These are phyloP conservation scores for Drosophila nasuta DNA, from an alignment of 1,140 invertebrate genomes.

Conservation along the genomic window DNA sequence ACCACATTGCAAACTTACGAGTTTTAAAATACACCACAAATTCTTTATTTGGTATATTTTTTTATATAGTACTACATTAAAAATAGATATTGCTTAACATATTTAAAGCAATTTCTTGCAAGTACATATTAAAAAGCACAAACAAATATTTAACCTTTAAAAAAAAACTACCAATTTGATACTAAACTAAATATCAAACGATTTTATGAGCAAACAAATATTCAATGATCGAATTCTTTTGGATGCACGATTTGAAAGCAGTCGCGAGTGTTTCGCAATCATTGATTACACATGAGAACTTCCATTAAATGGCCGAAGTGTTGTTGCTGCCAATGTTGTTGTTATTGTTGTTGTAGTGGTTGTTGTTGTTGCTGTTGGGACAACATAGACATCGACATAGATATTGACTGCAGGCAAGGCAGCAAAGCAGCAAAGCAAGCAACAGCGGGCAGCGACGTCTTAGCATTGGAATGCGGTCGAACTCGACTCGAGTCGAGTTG, in stretches of 20 bases:
- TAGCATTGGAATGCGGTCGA: constrained; percentile 80
- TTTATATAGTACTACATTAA: too few relatives aligned
- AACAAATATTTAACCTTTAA: too few relatives aligned
- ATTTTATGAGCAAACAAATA: too few relatives aligned
- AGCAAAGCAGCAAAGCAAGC: constrained; percentile 18
- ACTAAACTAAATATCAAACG: too few relatives aligned
- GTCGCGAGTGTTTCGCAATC: constrained; percentile 36
- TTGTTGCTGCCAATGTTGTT: constrained; percentile 31
- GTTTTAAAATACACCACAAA: too few relatives aligned
- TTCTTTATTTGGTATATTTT: too few relatives aligned
- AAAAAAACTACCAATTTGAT: too few relatives aligned
- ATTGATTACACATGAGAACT: constrained; percentile 53
- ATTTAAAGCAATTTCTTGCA: too few relatives aligned
- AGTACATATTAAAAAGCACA: too few relatives aligned
- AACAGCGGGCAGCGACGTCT: constrained; percentile 68
- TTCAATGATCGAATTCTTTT: constrained; percentile 1
- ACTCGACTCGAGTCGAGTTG: constrained; percentile 55
- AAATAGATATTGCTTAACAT: too few relatives aligned
- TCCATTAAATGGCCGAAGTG: constrained; percentile 32
- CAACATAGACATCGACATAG: constrained; percentile 34
- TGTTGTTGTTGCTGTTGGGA: constrained; percentile 10
- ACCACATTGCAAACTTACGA: too few relatives aligned
- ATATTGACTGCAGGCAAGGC: constrained; percentile 23
- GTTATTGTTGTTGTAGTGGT: constrained; percentile 6
- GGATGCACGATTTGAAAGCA: neutral